Evolutionary conservation across 1,140 invertebrate genomes (phyloP), one percentile per base, ranked within the genome.

Genomic region (Andrena cerasifolii): DNA sequence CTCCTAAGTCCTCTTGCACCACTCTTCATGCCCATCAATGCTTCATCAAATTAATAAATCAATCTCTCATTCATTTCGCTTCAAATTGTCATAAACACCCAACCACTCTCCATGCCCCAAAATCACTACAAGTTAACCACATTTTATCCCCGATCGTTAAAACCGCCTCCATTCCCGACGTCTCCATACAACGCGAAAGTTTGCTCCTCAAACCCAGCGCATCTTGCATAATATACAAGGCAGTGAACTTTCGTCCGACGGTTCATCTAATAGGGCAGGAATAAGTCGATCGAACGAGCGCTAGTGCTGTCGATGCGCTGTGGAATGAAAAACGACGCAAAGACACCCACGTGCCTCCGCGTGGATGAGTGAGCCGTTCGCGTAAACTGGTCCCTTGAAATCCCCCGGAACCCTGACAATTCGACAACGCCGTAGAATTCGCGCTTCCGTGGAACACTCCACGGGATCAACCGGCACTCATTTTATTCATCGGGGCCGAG

Each of bases 371-470:
- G 47, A 33, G 61, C 45, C 14, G 40, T 36, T 47, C 63, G 63
- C 56, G 53, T 67, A 66, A 75, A 67, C 51, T n/a, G 51, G 47
- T 58, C 24, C 47, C n/a, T 24, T 18, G n/a, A 53, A 58, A 67
- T 58, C 63, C 45, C 36, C 14, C 14, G 10, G 28, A 67, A 66
- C 26, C 51, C 53, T 61, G 62, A 33, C 28, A n/a, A 75, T 54
- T 67, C 51, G 6, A 43, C 24, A 3, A 45, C n/a, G 18, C 14
- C n/a, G 18, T 66, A n/a, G 40, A 56, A 66, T 67, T 58, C 14
- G 14, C 40, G 6, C 28, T 26, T n/a, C 10, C 0, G 24, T 36
- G 12, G 45, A 31, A 67, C 28, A 5, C 33, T 26, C 26, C 33
- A 14, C 14, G 18, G 10, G n/a, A 45, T 56, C 36, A 0, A 21